Evolutionary conservation across 2,797 vertebrate genomes (phyloP), one percentile per base, ranked within the genome.

Genomic region (Brotula barbata): DNA sequence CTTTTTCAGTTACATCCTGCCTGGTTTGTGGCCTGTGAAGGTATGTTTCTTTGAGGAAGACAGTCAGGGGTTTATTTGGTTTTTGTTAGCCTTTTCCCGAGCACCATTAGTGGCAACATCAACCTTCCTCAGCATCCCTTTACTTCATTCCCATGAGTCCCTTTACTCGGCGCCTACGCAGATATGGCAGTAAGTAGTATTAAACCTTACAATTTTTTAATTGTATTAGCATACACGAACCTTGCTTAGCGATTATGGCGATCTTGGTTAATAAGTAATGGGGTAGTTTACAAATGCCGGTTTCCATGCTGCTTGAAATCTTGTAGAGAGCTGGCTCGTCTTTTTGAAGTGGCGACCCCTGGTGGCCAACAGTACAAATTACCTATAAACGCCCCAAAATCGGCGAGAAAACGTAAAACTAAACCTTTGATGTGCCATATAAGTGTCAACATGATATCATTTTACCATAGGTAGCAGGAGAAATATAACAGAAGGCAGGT

Each of bases 121-220:
- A 23, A 10, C 31, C 23, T 68, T 28, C 40, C 37, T 58, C 75
- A 76, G 60, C 81, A 78, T 84, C 76, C 58, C 46, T 47, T 14
- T 1, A 47, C n/a, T n/a, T 28, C 25, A 8, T 42, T 25, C 23
- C 34, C 8, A 8, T 19, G 14, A 12, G 52, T 16, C 34, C n/a
- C 7, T 23, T 21, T 33, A 31, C 8, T 6, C 6, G 11, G 20
- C 12, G 2, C 15, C n/a, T 1, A 15, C 19, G 36, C 21, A 39
- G 13, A 41, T 42, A 6, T 12, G 17, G 5, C n/a, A 31, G 10
- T 1, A 6, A 6, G 16, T 9, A 15, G 2, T 6, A n/a, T 10
- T 8, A 12, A n/a, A n/a, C n/a, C n/a, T n/a, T n/a, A 4, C 25
- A 28, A 4, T 28, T 28, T 28, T 4, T 4, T 28, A 28, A 28